Conservation (phyloP, 2,888 invertebrate species). For the Shargacucullia verbasci region DNA sequence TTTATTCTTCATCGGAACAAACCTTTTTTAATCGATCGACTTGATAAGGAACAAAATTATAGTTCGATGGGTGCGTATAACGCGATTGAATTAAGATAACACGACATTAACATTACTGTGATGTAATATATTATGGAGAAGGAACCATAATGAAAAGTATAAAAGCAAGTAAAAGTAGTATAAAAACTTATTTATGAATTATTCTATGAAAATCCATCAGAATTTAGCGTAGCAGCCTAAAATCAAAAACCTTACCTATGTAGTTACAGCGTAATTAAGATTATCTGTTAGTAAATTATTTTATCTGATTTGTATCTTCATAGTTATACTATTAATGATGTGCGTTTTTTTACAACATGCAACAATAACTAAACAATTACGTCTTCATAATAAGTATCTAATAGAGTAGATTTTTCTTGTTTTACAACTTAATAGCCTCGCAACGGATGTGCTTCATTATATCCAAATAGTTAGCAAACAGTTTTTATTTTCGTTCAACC, state of each 20-base stretch:
- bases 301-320: constrained; percentile 22
- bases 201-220: no score
- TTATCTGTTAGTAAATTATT: constrained; percentile 25
- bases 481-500: constrained; percentile 47
- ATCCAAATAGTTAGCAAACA: constrained; percentile 57
- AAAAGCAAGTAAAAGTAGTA: constrained; percentile 1
- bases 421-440: constrained; percentile 57
- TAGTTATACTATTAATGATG: constrained; percentile 42
- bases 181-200: no score
- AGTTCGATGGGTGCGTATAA: constrained; percentile 22
- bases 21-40: constrained; percentile 49
- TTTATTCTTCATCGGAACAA: constrained; percentile 50
- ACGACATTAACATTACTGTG: constrained; percentile 21
- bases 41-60: constrained; percentile 58
- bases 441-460: constrained; percentile 61
- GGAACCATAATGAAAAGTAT: constrained; percentile 17
- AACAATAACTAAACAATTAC: constrained; percentile 55
- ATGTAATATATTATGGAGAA: constrained; percentile 8
- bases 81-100: constrained; percentile 53
- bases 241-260: neutral
- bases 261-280: constrained; percentile 17
- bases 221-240: no score
- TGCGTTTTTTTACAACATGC: constrained; percentile 31
- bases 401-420: constrained; percentile 58
- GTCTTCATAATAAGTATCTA: constrained; percentile 48